Evolutionary conservation across 2,888 invertebrate species (phyloP).

Genomic region (Orthonychiurus folsomi): DNA sequence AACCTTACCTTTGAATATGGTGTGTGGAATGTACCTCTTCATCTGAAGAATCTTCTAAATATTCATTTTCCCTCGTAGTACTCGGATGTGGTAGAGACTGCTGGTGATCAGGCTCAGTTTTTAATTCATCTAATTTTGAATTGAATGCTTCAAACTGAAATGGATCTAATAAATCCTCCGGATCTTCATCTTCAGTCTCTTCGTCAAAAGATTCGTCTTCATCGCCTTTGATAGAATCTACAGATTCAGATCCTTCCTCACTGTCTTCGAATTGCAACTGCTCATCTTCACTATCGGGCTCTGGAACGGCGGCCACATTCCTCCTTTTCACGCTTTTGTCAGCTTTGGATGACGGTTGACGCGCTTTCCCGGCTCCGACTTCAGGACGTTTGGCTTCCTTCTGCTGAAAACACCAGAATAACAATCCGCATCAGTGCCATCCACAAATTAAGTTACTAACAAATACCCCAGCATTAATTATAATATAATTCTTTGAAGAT

Average conservation of each 20-base stretch:
- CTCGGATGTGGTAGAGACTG: constrained; percentile 11
- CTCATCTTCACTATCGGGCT: constrained; percentile 32
- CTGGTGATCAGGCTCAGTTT: constrained; percentile 4
- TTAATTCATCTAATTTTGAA: constrained; percentile 8
- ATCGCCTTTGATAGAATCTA: no score
- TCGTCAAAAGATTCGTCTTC: constrained; percentile 18
- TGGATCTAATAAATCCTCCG: neutral
- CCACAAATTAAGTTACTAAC: no score
- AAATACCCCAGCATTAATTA: no score
- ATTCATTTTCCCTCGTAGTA: constrained; percentile 55
- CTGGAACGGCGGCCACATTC: neutral
- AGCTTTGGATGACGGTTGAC: no score
- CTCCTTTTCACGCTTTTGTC: neutral
- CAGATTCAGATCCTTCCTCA: constrained; percentile 18
- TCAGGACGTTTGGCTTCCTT: no score
- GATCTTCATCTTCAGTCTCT: constrained; percentile 15
- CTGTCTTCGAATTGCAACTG: constrained; percentile 18
- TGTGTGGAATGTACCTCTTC: constrained; percentile 76
- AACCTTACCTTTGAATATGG: constrained; percentile 3
- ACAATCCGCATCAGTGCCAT: no score
- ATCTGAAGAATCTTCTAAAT: constrained; percentile 77
- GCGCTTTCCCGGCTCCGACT: no score
- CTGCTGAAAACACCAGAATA: no score
- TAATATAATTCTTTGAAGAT: no score
- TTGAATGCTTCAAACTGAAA: constrained; percentile 16